Evolutionary conservation across 2,888 invertebrate species (phyloP).

Genomic region (Diloba caeruleocephala): DNA sequence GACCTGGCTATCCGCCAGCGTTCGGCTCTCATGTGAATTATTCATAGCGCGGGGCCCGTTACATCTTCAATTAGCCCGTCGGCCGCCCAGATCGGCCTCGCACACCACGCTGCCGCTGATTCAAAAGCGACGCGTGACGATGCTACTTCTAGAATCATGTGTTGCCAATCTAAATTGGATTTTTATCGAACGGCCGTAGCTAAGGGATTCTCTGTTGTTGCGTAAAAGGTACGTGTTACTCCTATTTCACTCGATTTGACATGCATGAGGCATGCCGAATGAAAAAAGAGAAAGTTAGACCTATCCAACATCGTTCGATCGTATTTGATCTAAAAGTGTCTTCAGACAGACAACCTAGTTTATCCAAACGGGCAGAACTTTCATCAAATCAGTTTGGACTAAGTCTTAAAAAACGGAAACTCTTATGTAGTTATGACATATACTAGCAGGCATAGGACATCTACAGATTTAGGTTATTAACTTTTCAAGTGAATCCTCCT

Average conservation of each 20-base stretch:
- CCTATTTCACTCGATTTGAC: slow-evolving; percentile 36
- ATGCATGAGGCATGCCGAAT: slow-evolving; percentile 7
- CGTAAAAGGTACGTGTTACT: slow-evolving; percentile 36
- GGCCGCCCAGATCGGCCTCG: slow-evolving; percentile 41
- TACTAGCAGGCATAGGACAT: too few species aligned
- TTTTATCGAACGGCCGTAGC: slow-evolving; percentile 22
- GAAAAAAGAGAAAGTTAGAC: slow-evolving; percentile 8
- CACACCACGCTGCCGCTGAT: slow-evolving; percentile 34
- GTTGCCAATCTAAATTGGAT: slow-evolving; percentile 40
- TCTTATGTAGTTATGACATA: too few species aligned
- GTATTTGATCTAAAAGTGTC: slow-evolving; percentile 8
- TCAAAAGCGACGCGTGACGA: slow-evolving; percentile 39
- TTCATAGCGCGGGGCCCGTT: slow-evolving; percentile 61
- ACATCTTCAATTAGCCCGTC: slow-evolving; percentile 64
- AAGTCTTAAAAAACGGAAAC: too few species aligned
- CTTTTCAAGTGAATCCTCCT: too few species aligned
- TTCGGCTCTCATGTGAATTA: slow-evolving; percentile 54
- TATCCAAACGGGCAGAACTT: too few species aligned
- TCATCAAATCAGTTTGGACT: too few species aligned
- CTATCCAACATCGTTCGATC: slow-evolving; percentile 10
- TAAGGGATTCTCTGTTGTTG: slow-evolving; percentile 19
- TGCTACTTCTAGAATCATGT: slow-evolving; percentile 9
- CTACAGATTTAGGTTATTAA: too few species aligned
- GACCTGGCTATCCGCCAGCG: slow-evolving; percentile 52
- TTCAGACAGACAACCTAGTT: too few species aligned